Base-by-base conservation (phyloP, 2,888 invertebrate species). In the Ommatoiulus sabulosus region DNA sequence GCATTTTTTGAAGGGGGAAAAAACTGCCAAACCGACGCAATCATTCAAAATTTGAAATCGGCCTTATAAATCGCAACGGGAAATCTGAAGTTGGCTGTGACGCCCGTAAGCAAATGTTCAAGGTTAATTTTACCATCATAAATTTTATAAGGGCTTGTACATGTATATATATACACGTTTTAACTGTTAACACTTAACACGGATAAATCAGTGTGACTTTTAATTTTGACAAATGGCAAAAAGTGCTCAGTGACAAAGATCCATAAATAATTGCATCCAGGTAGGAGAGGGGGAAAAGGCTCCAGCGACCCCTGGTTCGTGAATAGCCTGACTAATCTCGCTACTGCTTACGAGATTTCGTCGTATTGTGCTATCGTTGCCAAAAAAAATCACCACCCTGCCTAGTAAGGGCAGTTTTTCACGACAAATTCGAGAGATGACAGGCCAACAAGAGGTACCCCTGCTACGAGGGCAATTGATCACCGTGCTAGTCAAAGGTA, bases 31-130 rank as follows among this genome's bases (percentile, higher is more conserved):
- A 63, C 63, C 63, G 20, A 72, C 20, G 72, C 72, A 20, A 72
- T 72, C 72, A 72, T 72, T 72, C 72, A 72, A 72, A 72, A 72
- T 24, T 72, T 24, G 8, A 63, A 72, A 72, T 24, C 20, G 72
- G 24, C 20, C 72, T 72, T 72, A 72, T 72, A 72, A 72, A 72
- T 72, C 72, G 72, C 72, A 72, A 72, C 24, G 72, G 72, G 72
- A 24, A 72, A 72, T 72, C 72, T 72, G 72, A 72, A 72, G 72
- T 72, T 24, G 72, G 20, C 72, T n/a, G n/a, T 6, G 63, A 63
- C n/a, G 4, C 4, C 63, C 24, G 72, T 24, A 8, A 72, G 24
- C 52, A 72, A 72, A 72, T 20, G 0, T 72, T 72, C n/a, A n/a
- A 63, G 63, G n/a, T 20, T 63, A 5, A 72, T 72, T 72, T 72